Evolutionary conservation across 2,113 vertebrate species (phyloP), one percentile per base, ranked within the genome.

Genomic region (Uria lomvia): DNA sequence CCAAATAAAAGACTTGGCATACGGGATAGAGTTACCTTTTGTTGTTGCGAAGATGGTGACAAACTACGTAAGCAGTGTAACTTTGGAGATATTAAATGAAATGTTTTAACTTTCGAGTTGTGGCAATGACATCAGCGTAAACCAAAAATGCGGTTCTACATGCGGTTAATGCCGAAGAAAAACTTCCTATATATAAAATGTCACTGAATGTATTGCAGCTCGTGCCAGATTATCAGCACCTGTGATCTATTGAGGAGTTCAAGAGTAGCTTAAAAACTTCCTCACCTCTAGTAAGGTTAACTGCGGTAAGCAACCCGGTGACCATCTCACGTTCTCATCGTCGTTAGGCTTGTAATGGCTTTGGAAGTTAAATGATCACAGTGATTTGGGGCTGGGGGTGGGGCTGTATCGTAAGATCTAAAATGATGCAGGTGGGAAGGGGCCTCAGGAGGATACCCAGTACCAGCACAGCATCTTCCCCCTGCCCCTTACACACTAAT

Each of bases 1-100:
- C 88, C 78, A 91, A 97, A 97, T 96, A 97, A 97, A 96, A 76
- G 60, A 93, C 76, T 90, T 88, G 68, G 38, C 40, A 26, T 75
- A 73, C 0, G 0, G 34, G 58, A 65, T 55, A 32, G 36, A 81
- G 63, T 91, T 91, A 27, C 23, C 9, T 88, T 86, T 90, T 88
- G 12, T 92, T 91, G 30, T 47, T 86, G 29, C 29, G 60, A 88
- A 53, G 40, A 40, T 40, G 11, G 18, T 38, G 36, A 34, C 40
- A 38, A 92, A 1, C 17, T 71, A 4, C 8, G 0, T 45, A 24
- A 32, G 29, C 30, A n/a, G 15, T 23, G 26, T 62, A 75, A 53
- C 42, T 71, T 60, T 30, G 19, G 34, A 65, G 36, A 29, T 66
- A 40, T 0, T 36, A 66, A 72, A 63, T n/a, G 53, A 77, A 12